Evolutionary conservation across 1,140 invertebrate species (phyloP), one percentile per base, ranked within the genome.

Genomic region (Halesus radiatus): DNA sequence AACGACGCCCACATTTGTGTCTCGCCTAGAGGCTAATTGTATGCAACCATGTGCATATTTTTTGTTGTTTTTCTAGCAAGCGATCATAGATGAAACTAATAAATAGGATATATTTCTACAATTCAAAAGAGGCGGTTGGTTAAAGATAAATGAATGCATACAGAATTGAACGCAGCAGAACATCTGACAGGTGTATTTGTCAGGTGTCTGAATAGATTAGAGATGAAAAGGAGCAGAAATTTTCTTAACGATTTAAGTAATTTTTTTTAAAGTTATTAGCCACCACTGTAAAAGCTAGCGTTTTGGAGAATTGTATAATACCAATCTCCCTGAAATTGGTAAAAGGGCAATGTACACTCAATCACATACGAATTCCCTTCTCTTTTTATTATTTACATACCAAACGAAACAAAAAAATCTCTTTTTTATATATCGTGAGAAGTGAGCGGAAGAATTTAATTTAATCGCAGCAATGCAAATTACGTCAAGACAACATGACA

Each of bases 141-240:
- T 76, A 60, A n/a, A 76, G 74, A 77, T 77, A 77, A 77, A 66
- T 77, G 66, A 68, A 66, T 68, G 76, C 76, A 66, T 68, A 68
- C 76, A 77, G 50, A 77, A 68, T 3, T 58, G 13, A 66, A 66
- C 60, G 52, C 64, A 58, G 62, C 52, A 52, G 76, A 66, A 50
- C 45, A 22, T 32, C 76, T 22, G 60, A 62, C 62, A 52, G 50
- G 45, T 4, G n/a, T 23, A 78, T 70, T 78, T 56, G 64, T 78
- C 37, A 78, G 75, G 60, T 52, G 75, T 77, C 60, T 52, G 45
- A 16, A n/a, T 2, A 23, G 4, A 20, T 20, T 20, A 60, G 56
- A 13, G 2, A 18, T 18, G 5, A 60, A 23, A 23, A 60, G 3
- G 56, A 60, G 7, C 18, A 20, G 3, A 60, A 22, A 60, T 18